phyloP scores from a whole-genome alignment of 2,797 vertebrate genomes.

The Girardinus metallicus region DNA sequence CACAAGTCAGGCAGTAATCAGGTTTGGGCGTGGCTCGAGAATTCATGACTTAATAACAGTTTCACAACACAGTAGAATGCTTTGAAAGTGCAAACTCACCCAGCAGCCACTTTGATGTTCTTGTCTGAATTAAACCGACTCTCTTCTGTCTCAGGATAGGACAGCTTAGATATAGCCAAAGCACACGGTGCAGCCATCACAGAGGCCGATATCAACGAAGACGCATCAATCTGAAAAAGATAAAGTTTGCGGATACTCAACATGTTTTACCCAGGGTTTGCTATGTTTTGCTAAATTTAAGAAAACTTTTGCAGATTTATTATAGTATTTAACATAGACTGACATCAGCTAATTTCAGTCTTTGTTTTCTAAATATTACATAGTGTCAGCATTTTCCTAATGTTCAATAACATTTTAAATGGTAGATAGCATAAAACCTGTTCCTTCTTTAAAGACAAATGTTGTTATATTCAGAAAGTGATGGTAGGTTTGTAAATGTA shows the following conservation, averaged over 20 bases:
- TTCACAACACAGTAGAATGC: background rate
- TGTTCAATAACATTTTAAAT: background rate
- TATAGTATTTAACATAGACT: background rate
- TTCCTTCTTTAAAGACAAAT: background rate
- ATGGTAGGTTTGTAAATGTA: background rate
- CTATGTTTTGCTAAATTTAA: background rate
- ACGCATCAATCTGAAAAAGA: constrained; percentile 86
- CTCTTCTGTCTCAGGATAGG: constrained; percentile 91
- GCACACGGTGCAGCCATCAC: constrained; percentile 98
- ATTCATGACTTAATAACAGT: background rate
- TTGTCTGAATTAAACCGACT: constrained; percentile 81
- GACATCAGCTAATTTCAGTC: background rate
- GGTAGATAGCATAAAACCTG: background rate
- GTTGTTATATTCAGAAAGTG: background rate
- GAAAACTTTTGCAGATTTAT: background rate
- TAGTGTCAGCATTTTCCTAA: background rate
- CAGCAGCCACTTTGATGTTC: constrained; percentile 77
- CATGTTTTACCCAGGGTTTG: background rate
- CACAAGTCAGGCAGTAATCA: background rate
- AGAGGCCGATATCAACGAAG: constrained; percentile 91
- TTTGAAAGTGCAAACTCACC: constrained; percentile 79
- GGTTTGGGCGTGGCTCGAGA: background rate
- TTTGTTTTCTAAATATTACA: constrained; percentile 1
- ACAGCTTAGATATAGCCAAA: constrained; percentile 90
- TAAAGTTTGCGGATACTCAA: background rate